Conservation (phyloP, 2,113 vertebrate species). For the Cricetomys ansorgei region DNA sequence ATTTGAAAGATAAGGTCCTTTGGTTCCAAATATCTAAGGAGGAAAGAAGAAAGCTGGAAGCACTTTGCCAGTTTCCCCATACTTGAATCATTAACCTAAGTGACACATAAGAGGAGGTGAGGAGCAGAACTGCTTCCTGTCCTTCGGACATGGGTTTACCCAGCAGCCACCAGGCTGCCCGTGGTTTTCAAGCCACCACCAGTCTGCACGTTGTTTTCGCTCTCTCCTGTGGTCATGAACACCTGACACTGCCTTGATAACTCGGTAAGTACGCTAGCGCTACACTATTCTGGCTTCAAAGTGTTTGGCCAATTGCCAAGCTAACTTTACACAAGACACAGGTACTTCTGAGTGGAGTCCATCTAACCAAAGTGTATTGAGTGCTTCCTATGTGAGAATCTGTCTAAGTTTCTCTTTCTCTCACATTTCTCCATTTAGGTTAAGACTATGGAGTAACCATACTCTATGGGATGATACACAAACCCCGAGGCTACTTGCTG, state of each 20-base stretch:
- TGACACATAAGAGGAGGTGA: background rate
- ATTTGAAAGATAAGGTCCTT: slow-evolving; percentile 29
- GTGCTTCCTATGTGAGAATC: background rate
- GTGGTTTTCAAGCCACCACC: background rate
- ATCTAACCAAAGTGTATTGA: background rate
- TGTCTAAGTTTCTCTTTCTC: slow-evolving; percentile 4
- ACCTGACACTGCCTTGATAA: slow-evolving; percentile 33
- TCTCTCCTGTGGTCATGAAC: slow-evolving; percentile 14
- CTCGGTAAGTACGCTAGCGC: background rate
- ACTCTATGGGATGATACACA: background rate
- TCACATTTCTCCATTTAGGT: slow-evolving; percentile 33
- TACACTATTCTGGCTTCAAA: background rate
- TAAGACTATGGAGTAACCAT: background rate
- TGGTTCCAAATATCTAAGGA: background rate
- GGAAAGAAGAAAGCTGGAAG: background rate
- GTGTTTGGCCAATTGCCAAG: background rate
- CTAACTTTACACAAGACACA: slow-evolving; percentile 36
- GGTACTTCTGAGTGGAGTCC: background rate
- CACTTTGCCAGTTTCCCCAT: background rate
- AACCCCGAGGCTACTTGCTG: background rate
- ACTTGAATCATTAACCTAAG: slow-evolving; percentile 14
- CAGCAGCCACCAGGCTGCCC: background rate
- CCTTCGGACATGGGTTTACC: background rate
- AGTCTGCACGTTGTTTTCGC: background rate
- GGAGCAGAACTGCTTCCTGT: background rate